phyloP scores from a whole-genome alignment of 2,113 vertebrate genomes.

The Gulo gulo region DNA sequence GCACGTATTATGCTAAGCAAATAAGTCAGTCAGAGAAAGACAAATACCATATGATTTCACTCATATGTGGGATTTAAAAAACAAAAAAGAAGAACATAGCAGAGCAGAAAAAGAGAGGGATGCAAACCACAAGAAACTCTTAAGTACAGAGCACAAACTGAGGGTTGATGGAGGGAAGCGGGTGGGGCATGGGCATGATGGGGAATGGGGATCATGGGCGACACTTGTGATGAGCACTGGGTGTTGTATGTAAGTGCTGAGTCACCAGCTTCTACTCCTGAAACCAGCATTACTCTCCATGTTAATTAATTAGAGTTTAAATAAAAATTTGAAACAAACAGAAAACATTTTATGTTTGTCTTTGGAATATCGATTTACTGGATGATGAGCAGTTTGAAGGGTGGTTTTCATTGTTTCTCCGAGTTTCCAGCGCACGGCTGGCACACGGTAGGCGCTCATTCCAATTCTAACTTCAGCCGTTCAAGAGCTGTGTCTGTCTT shows the following conservation, averaged over 20 bases:
- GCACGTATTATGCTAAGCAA: too few relatives aligned
- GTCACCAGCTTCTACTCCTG: neutral
- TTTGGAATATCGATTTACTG: too few relatives aligned
- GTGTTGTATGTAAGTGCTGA: neutral
- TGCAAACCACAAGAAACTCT: neutral
- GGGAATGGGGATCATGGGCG: neutral
- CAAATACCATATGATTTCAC: too few relatives aligned
- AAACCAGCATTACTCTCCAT: neutral
- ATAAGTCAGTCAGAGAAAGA: too few relatives aligned
- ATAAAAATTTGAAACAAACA: neutral
- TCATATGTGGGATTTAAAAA: too few relatives aligned
- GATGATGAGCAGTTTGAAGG: neutral
- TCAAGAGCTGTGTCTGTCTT: neutral
- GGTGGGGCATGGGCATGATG: neutral
- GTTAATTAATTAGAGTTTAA: neutral
- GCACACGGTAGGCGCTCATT: neutral
- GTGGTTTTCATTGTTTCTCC: neutral
- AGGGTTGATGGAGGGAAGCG: neutral
- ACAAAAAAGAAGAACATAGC: too few relatives aligned
- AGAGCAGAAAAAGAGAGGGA: neutral
- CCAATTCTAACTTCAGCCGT: neutral
- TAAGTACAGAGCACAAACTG: neutral
- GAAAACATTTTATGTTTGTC: neutral
- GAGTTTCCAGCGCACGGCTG: neutral
- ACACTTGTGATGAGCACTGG: neutral